Percentiles rank a stretch among this genome's conserved stretches.
Conservation (phyloP, 2,888 invertebrate species). For the Cristatella mucedo region DNA sequence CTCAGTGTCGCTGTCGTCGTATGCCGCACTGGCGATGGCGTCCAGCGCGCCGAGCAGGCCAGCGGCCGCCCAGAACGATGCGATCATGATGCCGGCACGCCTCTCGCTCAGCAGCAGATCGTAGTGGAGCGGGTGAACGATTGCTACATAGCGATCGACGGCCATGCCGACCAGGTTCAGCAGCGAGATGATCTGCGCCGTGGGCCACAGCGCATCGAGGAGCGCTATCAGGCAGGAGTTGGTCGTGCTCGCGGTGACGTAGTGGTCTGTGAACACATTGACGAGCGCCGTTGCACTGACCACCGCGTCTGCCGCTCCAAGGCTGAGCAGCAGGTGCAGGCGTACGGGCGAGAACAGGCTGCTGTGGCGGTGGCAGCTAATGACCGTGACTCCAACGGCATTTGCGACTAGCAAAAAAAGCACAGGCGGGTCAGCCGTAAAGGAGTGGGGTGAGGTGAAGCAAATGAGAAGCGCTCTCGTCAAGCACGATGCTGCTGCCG, state of each 20-base stretch:
- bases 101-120: slow-evolving; percentile 15
- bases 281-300: slow-evolving; percentile 20
- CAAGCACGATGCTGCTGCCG: too few species aligned
- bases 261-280: slow-evolving; percentile 19
- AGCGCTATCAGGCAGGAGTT: slow-evolving; percentile 19
- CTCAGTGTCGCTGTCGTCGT: too few species aligned
- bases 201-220: slow-evolving; percentile 19
- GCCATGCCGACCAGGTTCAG: slow-evolving; percentile 22
- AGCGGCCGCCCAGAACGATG: slow-evolving; percentile 18
- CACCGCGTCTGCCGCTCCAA: slow-evolving; percentile 21
- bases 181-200: slow-evolving; percentile 20
- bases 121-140: slow-evolving; percentile 20
- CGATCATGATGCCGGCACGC: slow-evolving; percentile 16
- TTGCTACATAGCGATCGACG: slow-evolving; percentile 22
- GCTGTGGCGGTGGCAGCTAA: slow-evolving; percentile 23
- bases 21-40: slow-evolving; percentile 12
- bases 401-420: too few species aligned
- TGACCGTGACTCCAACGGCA: too few species aligned
- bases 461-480: too few species aligned
- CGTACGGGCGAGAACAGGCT: slow-evolving; percentile 24
- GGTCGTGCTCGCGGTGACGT: slow-evolving; percentile 14
- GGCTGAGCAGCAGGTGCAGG: slow-evolving; percentile 22
- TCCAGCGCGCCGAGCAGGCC: slow-evolving; percentile 18
- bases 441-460: too few species aligned
- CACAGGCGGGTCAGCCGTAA: too few species aligned